phyloP scores from a whole-genome alignment of 2,888 invertebrate genomes.

The Lepas anatifera region DNA sequence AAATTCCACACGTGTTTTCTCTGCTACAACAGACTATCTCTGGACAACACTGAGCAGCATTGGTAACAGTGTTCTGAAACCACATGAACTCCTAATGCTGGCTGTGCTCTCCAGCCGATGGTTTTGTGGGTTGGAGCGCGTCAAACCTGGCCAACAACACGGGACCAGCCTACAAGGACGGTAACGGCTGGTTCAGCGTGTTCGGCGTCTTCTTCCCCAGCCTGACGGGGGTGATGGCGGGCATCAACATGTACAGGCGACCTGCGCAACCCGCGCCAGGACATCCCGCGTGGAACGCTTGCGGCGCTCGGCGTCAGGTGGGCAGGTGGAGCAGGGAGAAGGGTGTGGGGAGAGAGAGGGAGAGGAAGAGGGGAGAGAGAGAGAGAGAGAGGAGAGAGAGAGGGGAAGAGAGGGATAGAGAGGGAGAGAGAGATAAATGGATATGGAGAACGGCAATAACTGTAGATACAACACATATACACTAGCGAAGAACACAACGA shows the following conservation, averaged over 20 bases:
- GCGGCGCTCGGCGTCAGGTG: constrained; percentile 85
- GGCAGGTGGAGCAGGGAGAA: constrained; percentile 54
- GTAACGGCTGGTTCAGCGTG: constrained; percentile 86
- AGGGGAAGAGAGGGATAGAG: too few species aligned
- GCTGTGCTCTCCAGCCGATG: constrained; percentile 52
- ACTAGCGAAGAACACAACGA: too few species aligned
- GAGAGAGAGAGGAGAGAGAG: constrained; percentile 35
- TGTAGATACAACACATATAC: too few species aligned
- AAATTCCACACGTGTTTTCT: constrained; percentile 18
- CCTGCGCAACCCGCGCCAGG: constrained; percentile 73
- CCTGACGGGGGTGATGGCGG: constrained; percentile 89
- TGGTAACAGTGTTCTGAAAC: too few species aligned
- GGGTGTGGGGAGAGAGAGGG: too few species aligned
- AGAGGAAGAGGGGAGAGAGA: background rate
- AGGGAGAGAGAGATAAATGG: too few species aligned
- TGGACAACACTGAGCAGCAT: too few species aligned
- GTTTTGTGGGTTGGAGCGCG: constrained; percentile 76
- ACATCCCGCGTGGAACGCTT: constrained; percentile 88
- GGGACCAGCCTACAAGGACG: constrained; percentile 61
- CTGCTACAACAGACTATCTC: too few species aligned
- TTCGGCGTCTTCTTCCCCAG: constrained; percentile 97
- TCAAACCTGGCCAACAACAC: constrained; percentile 68
- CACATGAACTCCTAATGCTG: too few species aligned
- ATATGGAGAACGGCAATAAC: constrained; percentile 61
- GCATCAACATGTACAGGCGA: constrained; percentile 98